These are phyloP conservation scores for Orchesella cincta DNA, from an alignment of 1,140 invertebrate genomes.

Conservation along the genomic window DNA sequence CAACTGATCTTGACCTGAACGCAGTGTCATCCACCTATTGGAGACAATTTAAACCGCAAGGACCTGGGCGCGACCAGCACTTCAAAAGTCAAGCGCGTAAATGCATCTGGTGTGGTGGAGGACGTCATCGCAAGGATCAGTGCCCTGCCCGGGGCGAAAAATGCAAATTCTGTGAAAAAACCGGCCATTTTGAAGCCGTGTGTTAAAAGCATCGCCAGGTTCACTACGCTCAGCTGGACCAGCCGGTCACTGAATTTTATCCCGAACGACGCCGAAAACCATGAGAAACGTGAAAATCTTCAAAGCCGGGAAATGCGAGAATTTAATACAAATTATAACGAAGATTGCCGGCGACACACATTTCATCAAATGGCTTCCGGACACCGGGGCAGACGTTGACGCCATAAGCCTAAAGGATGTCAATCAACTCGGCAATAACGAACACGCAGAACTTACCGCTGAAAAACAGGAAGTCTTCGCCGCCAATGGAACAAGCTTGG, in stretches of 20 bases:
- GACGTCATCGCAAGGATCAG: background rate
- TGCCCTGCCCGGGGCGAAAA: background rate
- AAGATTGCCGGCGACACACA: background rate
- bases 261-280: background rate
- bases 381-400: conserved; percentile 1
- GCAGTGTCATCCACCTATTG: background rate
- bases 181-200: background rate
- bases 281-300: background rate
- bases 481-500: background rate
- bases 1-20: background rate
- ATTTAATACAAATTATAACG: background rate
- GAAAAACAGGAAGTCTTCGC: background rate
- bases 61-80: background rate
- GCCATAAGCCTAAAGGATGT: background rate
- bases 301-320: background rate
- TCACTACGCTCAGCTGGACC: background rate
- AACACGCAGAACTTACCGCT: background rate
- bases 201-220: background rate
- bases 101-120: background rate
- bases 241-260: background rate
- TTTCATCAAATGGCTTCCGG: background rate
- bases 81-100: background rate
- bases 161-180: background rate
- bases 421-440: background rate
- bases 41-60: background rate